Conservation (phyloP, 30 jellyfish, hydroid and myxozoan genomes). For the Pelagia noctiluca region DNA sequence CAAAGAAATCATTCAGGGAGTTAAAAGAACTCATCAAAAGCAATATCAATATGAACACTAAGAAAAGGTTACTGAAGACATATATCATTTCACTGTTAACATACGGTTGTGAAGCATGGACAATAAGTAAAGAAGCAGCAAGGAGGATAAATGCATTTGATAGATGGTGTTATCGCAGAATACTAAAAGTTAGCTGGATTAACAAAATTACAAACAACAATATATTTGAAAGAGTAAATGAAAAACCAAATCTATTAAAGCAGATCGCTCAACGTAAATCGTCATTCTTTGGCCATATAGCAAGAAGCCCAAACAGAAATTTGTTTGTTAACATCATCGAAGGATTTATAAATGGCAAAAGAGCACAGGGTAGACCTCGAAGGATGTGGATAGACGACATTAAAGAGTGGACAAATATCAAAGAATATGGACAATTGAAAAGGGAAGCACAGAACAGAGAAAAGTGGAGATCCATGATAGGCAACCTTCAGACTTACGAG, state of each 20-base stretch:
- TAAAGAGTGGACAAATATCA: no score
- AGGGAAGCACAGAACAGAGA: no score
- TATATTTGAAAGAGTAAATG: not conserved
- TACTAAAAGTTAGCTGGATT: slow-evolving; percentile 37
- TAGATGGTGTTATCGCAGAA: slow-evolving; percentile 59
- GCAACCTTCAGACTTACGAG: no score
- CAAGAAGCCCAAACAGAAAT: slow-evolving; percentile 41
- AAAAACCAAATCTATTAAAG: slow-evolving; percentile 9
- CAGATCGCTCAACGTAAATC: slow-evolving; percentile 39
- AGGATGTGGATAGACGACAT: no score
- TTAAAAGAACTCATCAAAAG: slow-evolving; percentile 23
- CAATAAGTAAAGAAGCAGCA: slow-evolving; percentile 51
- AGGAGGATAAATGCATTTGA: slow-evolving; percentile 48
- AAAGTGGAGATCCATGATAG: no score
- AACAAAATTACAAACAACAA: slow-evolving; percentile 18
- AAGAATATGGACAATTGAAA: no score
- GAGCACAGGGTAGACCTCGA: no score
- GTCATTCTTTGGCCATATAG: slow-evolving; percentile 45
- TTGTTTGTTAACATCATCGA: slow-evolving; percentile 33
- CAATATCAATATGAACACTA: slow-evolving; percentile 28
- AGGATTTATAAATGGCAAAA: slow-evolving; percentile 48
- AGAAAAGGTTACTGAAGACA: slow-evolving; percentile 32
- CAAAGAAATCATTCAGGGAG: slow-evolving; percentile 52
- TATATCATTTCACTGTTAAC: slow-evolving; percentile 34
- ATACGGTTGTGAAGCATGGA: slow-evolving; percentile 65